Evolutionary conservation across 1,140 invertebrate genomes (phyloP).

Genomic region (Mylabris phalerata): DNA sequence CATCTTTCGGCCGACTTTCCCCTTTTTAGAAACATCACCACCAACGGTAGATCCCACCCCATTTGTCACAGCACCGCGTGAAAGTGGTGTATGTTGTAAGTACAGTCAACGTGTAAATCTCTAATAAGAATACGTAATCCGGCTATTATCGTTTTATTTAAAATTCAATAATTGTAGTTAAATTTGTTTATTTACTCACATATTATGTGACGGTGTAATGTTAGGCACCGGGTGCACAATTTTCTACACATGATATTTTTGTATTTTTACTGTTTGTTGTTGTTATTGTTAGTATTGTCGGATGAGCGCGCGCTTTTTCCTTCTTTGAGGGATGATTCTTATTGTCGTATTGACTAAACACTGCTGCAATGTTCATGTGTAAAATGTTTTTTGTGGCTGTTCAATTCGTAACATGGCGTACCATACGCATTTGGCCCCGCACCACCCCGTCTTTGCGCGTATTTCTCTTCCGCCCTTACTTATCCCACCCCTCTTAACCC

Average conservation of each 20-base stretch:
- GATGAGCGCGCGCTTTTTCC: too few relatives aligned
- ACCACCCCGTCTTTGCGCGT: slow-evolving; percentile 25
- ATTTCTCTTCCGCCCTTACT: slow-evolving; percentile 37
- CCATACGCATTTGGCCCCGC: slow-evolving; percentile 34
- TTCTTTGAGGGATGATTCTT: not conserved
- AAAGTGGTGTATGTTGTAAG: not conserved
- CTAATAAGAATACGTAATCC: too few relatives aligned
- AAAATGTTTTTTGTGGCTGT: slow-evolving; percentile 25
- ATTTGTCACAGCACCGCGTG: not conserved
- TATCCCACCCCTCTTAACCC: slow-evolving; percentile 24
- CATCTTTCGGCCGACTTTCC: slow-evolving; percentile 2
- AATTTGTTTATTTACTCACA: too few relatives aligned
- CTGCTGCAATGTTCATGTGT: slow-evolving; percentile 34
- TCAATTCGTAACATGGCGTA: slow-evolving; percentile 40
- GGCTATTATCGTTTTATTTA: too few relatives aligned
- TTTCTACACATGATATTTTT: too few relatives aligned
- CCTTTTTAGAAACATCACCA: slow-evolving; percentile 1
- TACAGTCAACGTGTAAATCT: not conserved
- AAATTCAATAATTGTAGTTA: too few relatives aligned
- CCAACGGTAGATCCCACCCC: slow-evolving; percentile 10
- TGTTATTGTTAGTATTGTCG: too few relatives aligned
- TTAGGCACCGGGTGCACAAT: too few relatives aligned
- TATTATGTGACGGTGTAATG: too few relatives aligned
- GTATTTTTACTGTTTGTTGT: too few relatives aligned
- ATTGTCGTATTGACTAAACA: slow-evolving; percentile 36